Percentiles rank a stretch among this genome's conserved stretches.
phyloP scores from a whole-genome alignment of 2,113 vertebrate species.

The Syrmaticus mikado region DNA sequence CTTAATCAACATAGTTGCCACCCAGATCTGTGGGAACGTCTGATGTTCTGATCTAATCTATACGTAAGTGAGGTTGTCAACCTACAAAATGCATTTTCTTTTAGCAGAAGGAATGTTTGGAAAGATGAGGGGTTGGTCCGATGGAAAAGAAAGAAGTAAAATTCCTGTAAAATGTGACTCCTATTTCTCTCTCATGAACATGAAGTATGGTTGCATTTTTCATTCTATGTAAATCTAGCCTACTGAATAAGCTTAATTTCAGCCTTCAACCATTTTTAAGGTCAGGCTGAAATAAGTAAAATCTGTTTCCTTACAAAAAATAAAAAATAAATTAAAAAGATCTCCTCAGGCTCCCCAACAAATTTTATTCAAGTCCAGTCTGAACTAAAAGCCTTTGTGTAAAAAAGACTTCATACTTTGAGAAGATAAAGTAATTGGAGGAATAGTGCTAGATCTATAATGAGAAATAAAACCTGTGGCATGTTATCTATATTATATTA shows the following conservation, averaged over 20 bases:
- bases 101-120: background rate
- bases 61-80: background rate
- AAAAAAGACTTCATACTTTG: background rate
- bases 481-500: background rate
- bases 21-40: constrained; percentile 44
- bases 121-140: background rate
- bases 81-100: background rate
- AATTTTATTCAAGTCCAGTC: background rate
- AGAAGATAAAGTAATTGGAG: background rate
- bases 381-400: background rate
- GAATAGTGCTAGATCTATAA: background rate
- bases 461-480: background rate
- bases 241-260: background rate
- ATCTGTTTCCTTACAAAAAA: background rate
- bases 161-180: background rate
- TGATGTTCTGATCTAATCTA: constrained; percentile 17
- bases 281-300: background rate
- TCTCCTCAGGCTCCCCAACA: no score
- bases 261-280: background rate
- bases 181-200: background rate
- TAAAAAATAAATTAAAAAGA: no score
- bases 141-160: background rate
- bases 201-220: background rate
- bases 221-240: background rate
- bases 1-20: background rate